Conservation (phyloP, 2,888 invertebrate genomes). For the Patella caerulea region DNA sequence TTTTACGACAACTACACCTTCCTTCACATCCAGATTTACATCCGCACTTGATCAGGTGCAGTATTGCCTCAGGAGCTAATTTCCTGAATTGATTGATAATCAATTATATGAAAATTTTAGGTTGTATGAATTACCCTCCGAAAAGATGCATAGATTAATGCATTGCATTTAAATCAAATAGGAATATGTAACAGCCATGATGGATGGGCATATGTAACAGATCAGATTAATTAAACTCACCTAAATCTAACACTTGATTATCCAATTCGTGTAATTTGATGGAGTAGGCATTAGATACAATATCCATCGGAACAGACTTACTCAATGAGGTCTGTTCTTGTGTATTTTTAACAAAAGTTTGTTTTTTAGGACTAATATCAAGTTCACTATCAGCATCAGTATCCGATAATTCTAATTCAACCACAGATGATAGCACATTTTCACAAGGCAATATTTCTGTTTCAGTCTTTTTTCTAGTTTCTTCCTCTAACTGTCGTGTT, state of each 20-base stretch:
- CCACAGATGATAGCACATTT: neutral
- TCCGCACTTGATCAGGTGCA: no score
- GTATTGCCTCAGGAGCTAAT: no score
- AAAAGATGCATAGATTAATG: no score
- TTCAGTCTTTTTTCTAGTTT: neutral
- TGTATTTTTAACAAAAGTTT: neutral
- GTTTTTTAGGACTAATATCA: neutral
- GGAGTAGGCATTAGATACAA: neutral
- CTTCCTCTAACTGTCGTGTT: neutral
- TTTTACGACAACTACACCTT: no score
- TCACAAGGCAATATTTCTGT: neutral
- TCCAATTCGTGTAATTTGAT: neutral
- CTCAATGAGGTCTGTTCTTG: no score
- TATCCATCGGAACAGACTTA: neutral
- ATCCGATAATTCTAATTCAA: neutral
- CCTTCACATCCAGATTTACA: no score
- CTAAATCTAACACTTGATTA: slow-evolving; percentile 8
- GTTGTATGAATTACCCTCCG: no score
- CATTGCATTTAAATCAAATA: no score
- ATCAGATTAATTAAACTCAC: neutral
- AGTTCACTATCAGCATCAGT: neutral
- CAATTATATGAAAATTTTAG: no score
- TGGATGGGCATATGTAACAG: no score
- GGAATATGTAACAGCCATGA: no score
- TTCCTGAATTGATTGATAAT: no score